Evolutionary conservation across 2,113 vertebrate species (phyloP), one percentile per base, ranked within the genome.

Genomic region (Tetrao urogallus): DNA sequence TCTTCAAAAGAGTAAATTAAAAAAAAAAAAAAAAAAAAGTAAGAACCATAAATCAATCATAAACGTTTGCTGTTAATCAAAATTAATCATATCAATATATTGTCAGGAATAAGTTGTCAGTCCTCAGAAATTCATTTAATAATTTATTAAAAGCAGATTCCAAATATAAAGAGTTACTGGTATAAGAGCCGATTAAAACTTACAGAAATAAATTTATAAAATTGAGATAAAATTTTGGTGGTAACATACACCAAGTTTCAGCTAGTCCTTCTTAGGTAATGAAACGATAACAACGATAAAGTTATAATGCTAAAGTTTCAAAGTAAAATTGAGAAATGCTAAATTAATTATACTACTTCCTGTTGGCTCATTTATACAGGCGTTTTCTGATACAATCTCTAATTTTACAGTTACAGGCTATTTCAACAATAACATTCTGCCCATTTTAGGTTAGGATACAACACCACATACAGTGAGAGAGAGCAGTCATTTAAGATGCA

Each of bases 1-100:
- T 81, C 98, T 99, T 97, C 25, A 64, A 95, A 93, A 95, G 34
- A n/a, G 58, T 16, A 96, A 91, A 82, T 67, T 32, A 7, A 57
- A 57, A 32, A 19, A 57, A n/a, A 57, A 38, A 17, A 27, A 28
- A 11, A 47, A 47, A 88, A 84, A 38, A 58, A 24, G 27, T 82
- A 95, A 38, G 15, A 89, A 83, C 12, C 21, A 86, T 25, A 43
- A 82, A 85, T 90, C 12, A 88, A 81, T 58, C 25, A 87, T 45
- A 43, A 0, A 75, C 21, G 4, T 20, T 34, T 4, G 5, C 18
- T 34, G 74, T 45, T 30, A 5, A 92, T 86, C 45, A 87, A 88
- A 65, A 18, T 20, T 18, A 74, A 21, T 4, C 2, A 3, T 21
- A 77, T 13, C 30, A 76, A 27, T 3, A 7, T 47, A 45, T 38